phyloP scores from a whole-genome alignment of 2,113 vertebrate species.

The Thunnus maccoyii region DNA sequence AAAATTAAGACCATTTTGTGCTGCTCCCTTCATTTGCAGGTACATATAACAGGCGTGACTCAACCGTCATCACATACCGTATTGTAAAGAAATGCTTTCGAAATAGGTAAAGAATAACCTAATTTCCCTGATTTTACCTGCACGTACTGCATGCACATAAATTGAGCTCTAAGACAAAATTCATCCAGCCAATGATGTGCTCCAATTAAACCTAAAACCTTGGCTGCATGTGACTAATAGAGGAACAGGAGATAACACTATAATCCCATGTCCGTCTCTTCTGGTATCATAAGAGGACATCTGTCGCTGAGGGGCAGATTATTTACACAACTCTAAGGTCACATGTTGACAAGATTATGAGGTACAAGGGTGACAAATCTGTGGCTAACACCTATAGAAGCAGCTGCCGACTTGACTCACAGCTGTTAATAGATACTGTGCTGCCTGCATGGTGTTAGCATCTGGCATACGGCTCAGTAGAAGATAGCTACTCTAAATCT shows the following conservation, averaged over 20 bases:
- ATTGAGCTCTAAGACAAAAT: neutral
- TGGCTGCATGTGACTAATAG: slow-evolving; percentile 14
- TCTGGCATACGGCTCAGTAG: slow-evolving; percentile 40
- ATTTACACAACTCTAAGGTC: slow-evolving; percentile 57
- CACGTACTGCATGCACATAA: neutral
- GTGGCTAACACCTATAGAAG: slow-evolving; percentile 66
- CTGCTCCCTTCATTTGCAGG: neutral
- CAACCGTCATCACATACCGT: neutral
- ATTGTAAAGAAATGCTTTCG: neutral
- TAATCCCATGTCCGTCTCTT: slow-evolving; percentile 51
- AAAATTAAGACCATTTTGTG: neutral
- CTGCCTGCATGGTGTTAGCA: slow-evolving; percentile 52
- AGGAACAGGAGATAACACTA: slow-evolving; percentile 32
- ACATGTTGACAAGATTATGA: slow-evolving; percentile 69
- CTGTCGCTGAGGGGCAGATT: slow-evolving; percentile 65
- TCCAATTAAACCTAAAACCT: slow-evolving; percentile 26
- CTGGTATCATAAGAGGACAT: slow-evolving; percentile 60
- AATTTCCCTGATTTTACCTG: neutral
- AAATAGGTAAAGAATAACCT: neutral
- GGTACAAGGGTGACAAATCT: slow-evolving; percentile 61
- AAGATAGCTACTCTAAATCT: slow-evolving; percentile 57
- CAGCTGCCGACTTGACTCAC: slow-evolving; percentile 65
- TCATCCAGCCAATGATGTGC: neutral
- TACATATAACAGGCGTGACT: neutral
- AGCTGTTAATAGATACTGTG: slow-evolving; percentile 65